Evolutionary conservation across 2,888 invertebrate genomes (phyloP), one percentile per base, ranked within the genome.

Genomic region (Hartigia nigra): DNA sequence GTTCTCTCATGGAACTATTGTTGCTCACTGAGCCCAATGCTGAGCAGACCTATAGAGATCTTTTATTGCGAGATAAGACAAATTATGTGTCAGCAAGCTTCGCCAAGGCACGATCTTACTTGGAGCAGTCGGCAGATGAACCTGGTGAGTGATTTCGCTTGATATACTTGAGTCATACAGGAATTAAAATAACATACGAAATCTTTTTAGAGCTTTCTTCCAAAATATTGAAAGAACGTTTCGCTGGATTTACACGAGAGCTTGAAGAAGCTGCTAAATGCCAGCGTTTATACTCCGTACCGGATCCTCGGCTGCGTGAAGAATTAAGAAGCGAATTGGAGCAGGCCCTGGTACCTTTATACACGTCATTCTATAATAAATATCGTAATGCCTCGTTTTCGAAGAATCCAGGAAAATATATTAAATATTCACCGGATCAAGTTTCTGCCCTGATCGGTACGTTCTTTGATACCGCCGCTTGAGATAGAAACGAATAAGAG

Each of bases 401-500:
- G 34, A 98, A 98, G 92, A 98, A 98, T 93, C 95, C 95, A 0
- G 97, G 97, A 82, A 99, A 99, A 92, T 98, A 99, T 92, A 95
- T 98, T 79, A 98, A 97, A 92, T 97, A 97, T 90, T 95, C 95
- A 39, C 97, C 98, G 1, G 95, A 96, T 86, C 96, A 97, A 91
- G 96, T 99, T 12, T 95, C 96, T 2, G 94, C 95, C 0, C 94
- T 97, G 89, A 94, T 99, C 76, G 97, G 98, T 89, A 96, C 96
- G 80, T 97, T 98, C 89, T 99, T 99, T 92, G 98, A 98, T 92
- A 96, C 97, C 84, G 95, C 96, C 74, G 96, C 96, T 39, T 96
- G 93, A 92, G 76, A 69, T 34, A 78, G 31, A 75, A 75, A 23
- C 32, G 12, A 74, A 31, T 36, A 78, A 74, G 36, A 36, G 55